phyloP scores from a whole-genome alignment of 2,888 invertebrate species.

The Protodeltote pygarga region DNA sequence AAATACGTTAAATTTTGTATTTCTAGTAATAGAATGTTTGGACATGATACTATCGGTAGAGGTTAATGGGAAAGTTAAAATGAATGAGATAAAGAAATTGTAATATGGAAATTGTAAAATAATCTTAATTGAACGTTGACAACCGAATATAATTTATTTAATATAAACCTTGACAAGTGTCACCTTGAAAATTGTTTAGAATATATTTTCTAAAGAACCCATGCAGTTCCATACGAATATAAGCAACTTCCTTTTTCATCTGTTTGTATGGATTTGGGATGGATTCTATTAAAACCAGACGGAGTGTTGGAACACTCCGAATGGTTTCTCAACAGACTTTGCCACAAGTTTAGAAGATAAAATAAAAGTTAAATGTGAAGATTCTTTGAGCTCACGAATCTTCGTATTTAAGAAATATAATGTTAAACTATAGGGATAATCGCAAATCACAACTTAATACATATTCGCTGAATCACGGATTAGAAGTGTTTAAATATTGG shows the following conservation, averaged over 20 bases:
- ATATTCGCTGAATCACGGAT: constrained; percentile 79
- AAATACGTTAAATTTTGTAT: constrained; percentile 88
- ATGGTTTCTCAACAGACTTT: constrained; percentile 60
- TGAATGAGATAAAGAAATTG: constrained; percentile 60
- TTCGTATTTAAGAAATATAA: constrained; percentile 73
- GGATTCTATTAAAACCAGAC: constrained; percentile 71
- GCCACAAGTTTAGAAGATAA: constrained; percentile 63
- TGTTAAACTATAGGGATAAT: constrained; percentile 78
- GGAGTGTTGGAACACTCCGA: constrained; percentile 39
- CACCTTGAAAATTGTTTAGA: constrained; percentile 56
- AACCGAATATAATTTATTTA: constrained; percentile 62
- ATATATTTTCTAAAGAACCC: constrained; percentile 68
- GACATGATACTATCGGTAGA: constrained; percentile 77
- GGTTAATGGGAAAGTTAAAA: constrained; percentile 64
- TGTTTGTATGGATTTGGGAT: constrained; percentile 78
- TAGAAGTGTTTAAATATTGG: constrained; percentile 70
- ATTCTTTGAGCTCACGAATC: constrained; percentile 83
- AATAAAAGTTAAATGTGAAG: constrained; percentile 72
- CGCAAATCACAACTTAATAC: constrained; percentile 85
- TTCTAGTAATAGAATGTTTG: constrained; percentile 85
- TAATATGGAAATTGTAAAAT: constrained; percentile 67
- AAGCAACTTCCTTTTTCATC: constrained; percentile 85
- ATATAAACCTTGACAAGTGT: constrained; percentile 42
- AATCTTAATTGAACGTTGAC: constrained; percentile 67
- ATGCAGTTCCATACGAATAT: constrained; percentile 76